Evolutionary conservation across 2,888 invertebrate genomes (phyloP).

Genomic region (Halocaridina rubra): DNA sequence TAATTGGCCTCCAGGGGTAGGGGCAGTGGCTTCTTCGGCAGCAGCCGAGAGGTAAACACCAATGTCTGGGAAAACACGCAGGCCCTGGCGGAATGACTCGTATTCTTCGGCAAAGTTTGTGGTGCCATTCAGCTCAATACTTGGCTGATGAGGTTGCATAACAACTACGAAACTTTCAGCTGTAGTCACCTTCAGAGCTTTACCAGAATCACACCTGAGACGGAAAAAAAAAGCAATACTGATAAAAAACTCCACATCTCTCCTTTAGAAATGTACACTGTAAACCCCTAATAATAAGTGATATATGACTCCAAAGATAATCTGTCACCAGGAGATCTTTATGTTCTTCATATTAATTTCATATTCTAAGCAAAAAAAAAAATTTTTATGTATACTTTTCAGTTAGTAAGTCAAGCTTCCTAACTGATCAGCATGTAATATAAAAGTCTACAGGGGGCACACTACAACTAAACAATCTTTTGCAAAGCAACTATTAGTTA

Average conservation of each 20-base stretch:
- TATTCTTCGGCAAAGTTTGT: constrained; percentile 86
- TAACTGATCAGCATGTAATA: too few species aligned
- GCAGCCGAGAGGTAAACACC: constrained; percentile 72
- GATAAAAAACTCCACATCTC: too few species aligned
- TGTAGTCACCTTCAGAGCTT: constrained; percentile 79
- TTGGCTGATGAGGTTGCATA: constrained; percentile 85
- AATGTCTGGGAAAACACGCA: constrained; percentile 88
- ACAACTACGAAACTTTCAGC: constrained; percentile 90
- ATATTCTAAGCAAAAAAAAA: too few species aligned
- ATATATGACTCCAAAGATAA: too few species aligned
- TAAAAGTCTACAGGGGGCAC: too few species aligned
- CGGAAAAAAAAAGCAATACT: neutral
- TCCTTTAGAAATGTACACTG: too few species aligned
- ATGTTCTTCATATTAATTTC: too few species aligned
- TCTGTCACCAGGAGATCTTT: too few species aligned
- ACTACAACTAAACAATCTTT: neutral
- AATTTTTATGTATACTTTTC: too few species aligned
- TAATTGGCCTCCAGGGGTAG: constrained; percentile 72
- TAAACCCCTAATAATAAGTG: too few species aligned
- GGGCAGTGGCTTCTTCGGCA: constrained; percentile 49
- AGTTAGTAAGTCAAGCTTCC: too few species aligned
- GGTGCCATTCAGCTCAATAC: constrained; percentile 84
- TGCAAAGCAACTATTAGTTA: neutral
- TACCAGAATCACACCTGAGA: constrained; percentile 79
- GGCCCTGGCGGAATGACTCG: constrained; percentile 86